Evolutionary conservation across 2,797 vertebrate genomes (phyloP).

Genomic region (Pangasius sanitwongsei): DNA sequence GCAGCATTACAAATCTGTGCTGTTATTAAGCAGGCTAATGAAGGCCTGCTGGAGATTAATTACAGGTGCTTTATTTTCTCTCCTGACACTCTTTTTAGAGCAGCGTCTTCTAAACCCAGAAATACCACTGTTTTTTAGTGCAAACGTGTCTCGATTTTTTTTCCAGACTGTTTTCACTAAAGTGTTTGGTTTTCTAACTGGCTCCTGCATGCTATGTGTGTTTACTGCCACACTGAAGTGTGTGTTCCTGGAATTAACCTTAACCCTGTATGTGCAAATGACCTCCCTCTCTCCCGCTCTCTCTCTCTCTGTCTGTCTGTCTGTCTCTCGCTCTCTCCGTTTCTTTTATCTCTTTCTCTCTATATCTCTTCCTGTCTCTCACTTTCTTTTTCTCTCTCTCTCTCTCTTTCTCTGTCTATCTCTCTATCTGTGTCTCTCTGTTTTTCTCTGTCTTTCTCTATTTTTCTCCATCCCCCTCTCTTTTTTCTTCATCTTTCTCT

Average conservation of each 20-base stretch:
- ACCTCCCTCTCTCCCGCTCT: background rate
- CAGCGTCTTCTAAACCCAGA: background rate
- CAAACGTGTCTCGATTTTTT: background rate
- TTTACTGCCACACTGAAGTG: background rate
- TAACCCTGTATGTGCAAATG: background rate
- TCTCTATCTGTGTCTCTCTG: no score
- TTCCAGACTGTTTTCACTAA: background rate
- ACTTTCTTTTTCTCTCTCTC: background rate
- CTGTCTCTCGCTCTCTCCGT: background rate
- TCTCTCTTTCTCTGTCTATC: background rate
- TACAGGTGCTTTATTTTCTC: slow-evolving; percentile 30
- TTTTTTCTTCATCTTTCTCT: background rate
- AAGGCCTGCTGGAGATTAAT: slow-evolving; percentile 37
- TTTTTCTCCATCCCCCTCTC: no score
- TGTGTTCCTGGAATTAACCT: slow-evolving; percentile 8
- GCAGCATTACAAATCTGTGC: slow-evolving; percentile 28
- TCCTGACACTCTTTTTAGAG: slow-evolving; percentile 11
- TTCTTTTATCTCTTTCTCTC: slow-evolving; percentile 14
- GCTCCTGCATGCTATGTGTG: background rate
- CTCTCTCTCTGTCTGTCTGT: background rate
- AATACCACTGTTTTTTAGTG: background rate
- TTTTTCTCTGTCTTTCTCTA: no score
- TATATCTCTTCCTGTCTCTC: background rate
- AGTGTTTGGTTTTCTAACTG: background rate
- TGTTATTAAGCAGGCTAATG: slow-evolving; percentile 33